phyloP scores from a whole-genome alignment of 1,140 invertebrate species.

The Pristionchus pacificus region DNA sequence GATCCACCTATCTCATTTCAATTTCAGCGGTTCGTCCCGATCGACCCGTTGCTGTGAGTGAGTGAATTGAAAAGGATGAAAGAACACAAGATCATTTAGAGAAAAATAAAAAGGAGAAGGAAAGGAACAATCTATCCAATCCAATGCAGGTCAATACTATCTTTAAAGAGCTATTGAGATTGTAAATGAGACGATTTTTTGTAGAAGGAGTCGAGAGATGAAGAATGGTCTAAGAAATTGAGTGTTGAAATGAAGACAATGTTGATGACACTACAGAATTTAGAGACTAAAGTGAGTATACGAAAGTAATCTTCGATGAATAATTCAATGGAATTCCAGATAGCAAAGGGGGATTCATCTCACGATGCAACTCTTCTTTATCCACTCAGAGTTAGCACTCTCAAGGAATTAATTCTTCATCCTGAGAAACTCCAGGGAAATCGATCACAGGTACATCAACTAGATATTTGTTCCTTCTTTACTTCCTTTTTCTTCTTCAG shows the following conservation, averaged over 20 bases:
- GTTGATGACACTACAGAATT: slow-evolving; percentile 52
- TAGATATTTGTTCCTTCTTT: slow-evolving; percentile 12
- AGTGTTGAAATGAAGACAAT: slow-evolving; percentile 56
- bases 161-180: neutral
- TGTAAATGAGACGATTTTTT: neutral
- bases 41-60: neutral
- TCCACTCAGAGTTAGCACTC: slow-evolving; percentile 48
- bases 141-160: neutral
- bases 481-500: slow-evolving; percentile 24
- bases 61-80: neutral
- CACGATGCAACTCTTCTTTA: slow-evolving; percentile 49
- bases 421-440: slow-evolving; percentile 45
- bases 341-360: slow-evolving; percentile 45
- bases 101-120: neutral
- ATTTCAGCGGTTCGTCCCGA: neutral
- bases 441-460: slow-evolving; percentile 44
- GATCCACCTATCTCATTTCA: neutral
- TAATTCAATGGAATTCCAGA: slow-evolving; percentile 35
- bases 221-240: slow-evolving; percentile 39
- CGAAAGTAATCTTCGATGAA: slow-evolving; percentile 2
- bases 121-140: neutral
- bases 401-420: slow-evolving; percentile 49
- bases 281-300: slow-evolving; percentile 49
- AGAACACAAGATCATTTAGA: neutral
- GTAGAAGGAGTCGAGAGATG: too few species aligned